Evolutionary conservation across 1,140 invertebrate species (phyloP).

Genomic region (Tenebrio molitor): DNA sequence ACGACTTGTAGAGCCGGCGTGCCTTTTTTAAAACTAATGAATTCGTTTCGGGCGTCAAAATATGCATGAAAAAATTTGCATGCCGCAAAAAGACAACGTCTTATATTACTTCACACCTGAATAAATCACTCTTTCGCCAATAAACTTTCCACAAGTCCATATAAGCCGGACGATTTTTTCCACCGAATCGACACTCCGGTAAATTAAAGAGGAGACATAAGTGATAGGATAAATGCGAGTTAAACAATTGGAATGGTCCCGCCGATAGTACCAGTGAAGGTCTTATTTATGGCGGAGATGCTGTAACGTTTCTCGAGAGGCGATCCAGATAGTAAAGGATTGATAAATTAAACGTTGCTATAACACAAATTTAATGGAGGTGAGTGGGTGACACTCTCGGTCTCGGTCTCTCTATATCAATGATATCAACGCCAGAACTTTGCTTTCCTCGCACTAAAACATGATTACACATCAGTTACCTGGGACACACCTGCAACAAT

Average conservation of each 20-base stretch:
- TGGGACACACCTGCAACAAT: slow-evolving; percentile 41
- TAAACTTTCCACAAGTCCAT: neutral
- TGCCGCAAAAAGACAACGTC: neutral
- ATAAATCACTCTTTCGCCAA: slow-evolving; percentile 10
- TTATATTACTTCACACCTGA: slow-evolving; percentile 25
- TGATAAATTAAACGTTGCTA: slow-evolving; percentile 56
- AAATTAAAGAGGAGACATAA: slow-evolving; percentile 5
- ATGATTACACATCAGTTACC: slow-evolving; percentile 40
- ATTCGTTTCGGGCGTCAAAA: slow-evolving; percentile 32
- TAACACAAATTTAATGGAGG: slow-evolving; percentile 56
- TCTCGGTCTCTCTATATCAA: slow-evolving; percentile 45
- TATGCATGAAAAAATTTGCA: slow-evolving; percentile 25
- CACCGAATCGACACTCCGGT: neutral
- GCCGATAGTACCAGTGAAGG: slow-evolving; percentile 42
- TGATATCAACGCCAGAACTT: slow-evolving; percentile 40
- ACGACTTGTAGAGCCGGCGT: slow-evolving; percentile 17
- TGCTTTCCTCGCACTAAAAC: slow-evolving; percentile 43
- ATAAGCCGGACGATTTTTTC: neutral
- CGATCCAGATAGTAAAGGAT: slow-evolving; percentile 55
- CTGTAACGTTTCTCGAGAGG: slow-evolving; percentile 38
- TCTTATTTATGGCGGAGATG: slow-evolving; percentile 54
- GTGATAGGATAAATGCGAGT: slow-evolving; percentile 13
- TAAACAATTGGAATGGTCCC: slow-evolving; percentile 23
- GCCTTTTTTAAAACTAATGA: slow-evolving; percentile 26
- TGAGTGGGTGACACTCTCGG: slow-evolving; percentile 52